phyloP scores from a whole-genome alignment of 1,140 invertebrate genomes.

The Zaprionus inermis region DNA sequence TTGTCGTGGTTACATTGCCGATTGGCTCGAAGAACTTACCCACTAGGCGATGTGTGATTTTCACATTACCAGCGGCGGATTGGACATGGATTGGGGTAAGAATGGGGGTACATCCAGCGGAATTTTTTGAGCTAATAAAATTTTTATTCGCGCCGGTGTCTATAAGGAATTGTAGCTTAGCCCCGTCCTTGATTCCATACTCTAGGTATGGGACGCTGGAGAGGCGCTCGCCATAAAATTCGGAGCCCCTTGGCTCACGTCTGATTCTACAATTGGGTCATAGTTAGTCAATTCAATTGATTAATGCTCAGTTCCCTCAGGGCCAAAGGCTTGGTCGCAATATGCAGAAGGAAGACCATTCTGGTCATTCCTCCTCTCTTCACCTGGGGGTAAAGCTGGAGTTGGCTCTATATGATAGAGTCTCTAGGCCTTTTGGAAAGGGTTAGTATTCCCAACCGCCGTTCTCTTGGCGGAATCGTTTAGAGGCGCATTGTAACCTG shows the following conservation, averaged over 20 bases:
- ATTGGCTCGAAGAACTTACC: neutral
- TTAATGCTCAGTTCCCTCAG: no score
- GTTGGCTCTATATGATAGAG: neutral
- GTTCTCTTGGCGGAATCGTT: no score
- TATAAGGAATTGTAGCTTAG: neutral
- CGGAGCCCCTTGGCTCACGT: no score
- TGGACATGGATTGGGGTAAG: neutral
- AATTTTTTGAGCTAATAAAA: neutral
- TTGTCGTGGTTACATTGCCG: neutral
- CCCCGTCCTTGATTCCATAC: neutral
- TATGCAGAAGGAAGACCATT: no score
- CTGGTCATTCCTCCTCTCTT: no score
- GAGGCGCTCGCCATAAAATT: neutral
- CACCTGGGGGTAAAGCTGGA: no score
- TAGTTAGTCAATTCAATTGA: no score
- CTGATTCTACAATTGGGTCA: no score
- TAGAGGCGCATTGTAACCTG: neutral
- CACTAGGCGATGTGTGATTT: neutral
- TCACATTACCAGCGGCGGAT: neutral
- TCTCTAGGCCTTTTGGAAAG: neutral
- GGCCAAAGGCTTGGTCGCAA: no score
- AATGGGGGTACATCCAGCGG: neutral
- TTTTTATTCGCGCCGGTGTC: neutral
- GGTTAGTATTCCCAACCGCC: neutral
- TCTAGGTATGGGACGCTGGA: neutral